These are phyloP conservation scores for Notodonta ziczac DNA, from an alignment of 2,888 invertebrate species.

Conservation along the genomic window DNA sequence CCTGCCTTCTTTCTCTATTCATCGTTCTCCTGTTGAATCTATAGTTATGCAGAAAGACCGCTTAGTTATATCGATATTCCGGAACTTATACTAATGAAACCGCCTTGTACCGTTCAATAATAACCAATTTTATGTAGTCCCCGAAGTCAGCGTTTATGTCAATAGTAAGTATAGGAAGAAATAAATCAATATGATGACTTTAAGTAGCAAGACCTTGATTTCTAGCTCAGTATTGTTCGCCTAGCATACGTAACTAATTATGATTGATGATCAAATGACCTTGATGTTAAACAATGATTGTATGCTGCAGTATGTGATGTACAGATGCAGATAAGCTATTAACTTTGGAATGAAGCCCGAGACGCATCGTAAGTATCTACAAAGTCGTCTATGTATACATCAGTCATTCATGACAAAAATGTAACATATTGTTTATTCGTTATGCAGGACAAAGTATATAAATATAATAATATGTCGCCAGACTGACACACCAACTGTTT, in stretches of 20 bases:
- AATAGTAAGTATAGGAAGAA: not conserved
- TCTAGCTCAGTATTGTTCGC: not conserved
- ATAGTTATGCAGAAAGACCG: too few species aligned
- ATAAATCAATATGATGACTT: conserved; percentile 1
- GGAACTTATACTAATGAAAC: too few species aligned
- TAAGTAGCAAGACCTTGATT: conserved; percentile 1
- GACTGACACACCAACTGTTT: too few species aligned
- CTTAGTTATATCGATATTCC: too few species aligned
- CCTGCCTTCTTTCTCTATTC: too few species aligned
- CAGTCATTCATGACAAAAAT: not conserved
- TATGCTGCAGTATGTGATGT: not conserved
- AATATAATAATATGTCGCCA: too few species aligned
- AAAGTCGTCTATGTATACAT: too few species aligned
- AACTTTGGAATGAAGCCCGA: conserved; percentile 1
- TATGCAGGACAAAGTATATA: too few species aligned
- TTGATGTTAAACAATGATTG: conserved; percentile 1
- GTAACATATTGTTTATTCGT: not conserved
- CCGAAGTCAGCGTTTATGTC: not conserved
- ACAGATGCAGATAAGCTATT: not conserved
- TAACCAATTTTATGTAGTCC: not conserved
- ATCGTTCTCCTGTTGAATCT: too few species aligned
- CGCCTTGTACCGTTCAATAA: not conserved
- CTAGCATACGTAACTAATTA: not conserved
- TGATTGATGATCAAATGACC: not conserved
- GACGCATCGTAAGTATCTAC: not conserved